A percentile compares a stretch with the other conserved stretches of the same genome.
Evolutionary conservation across 1,140 invertebrate species (phyloP).

Genomic region (Phymastichus coffea): DNA sequence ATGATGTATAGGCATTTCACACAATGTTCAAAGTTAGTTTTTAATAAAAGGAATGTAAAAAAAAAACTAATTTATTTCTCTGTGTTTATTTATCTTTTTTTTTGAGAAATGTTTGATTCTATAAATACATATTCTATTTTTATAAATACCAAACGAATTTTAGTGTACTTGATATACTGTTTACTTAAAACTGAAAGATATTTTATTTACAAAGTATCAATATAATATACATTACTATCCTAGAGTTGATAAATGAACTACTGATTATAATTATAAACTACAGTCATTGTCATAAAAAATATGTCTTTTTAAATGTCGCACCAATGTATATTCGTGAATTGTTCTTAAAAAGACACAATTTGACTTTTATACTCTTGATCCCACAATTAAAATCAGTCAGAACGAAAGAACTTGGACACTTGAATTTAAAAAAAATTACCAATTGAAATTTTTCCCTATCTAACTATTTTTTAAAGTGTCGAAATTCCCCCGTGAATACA

Average conservation of each 20-base stretch:
- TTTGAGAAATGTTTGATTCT: not conserved
- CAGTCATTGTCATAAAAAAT: conserved; percentile 10
- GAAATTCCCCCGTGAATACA: conserved; percentile 16
- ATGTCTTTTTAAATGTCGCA: conserved; percentile 10
- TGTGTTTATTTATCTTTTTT: not conserved
- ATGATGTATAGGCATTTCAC: conserved; percentile 1
- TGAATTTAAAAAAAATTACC: not conserved
- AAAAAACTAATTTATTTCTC: not conserved
- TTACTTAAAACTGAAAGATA: conserved; percentile 23
- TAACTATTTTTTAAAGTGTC: conserved; percentile 3
- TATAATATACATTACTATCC: conserved; percentile 11
- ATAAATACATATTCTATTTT: not conserved
- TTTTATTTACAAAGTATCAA: conserved; percentile 23
- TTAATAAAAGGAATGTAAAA: not conserved
- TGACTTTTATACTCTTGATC: not conserved
- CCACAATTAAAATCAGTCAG: conserved; percentile 23
- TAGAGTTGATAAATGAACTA: not conserved
- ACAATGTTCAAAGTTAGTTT: conserved; percentile 8
- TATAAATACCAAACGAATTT: not conserved
- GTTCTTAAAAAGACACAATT: conserved; percentile 24
- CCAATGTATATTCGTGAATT: not conserved
- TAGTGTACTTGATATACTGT: not conserved
- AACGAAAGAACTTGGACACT: conserved; percentile 28
- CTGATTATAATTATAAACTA: conserved; percentile 18
- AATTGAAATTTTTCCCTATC: not conserved